Base-by-base conservation (phyloP, 2,113 vertebrate species). In the Amazona vittata region DNA sequence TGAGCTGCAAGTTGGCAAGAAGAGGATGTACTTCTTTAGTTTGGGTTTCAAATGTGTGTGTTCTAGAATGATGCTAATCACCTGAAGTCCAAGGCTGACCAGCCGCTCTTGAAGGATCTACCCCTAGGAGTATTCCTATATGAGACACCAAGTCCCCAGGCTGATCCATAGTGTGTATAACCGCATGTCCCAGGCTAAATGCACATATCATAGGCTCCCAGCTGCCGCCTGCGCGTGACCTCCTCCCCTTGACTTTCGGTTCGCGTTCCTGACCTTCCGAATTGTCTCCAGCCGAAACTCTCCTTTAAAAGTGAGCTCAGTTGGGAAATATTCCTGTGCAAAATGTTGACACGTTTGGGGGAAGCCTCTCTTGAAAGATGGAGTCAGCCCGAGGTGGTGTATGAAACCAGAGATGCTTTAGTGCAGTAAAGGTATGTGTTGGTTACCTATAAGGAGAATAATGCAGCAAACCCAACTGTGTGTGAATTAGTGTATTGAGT, bases 151-250 rank as follows among this genome's bases (percentile, higher is more conserved):
- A 57, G 53, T 22, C 35, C 28, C 47, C 46, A 8, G 39, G 12
- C 37, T 13, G 43, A 41, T 52, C 52, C 29, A 16, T 8, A 13
- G 20, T 60, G 73, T 11, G 19, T 37, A 3, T 5, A 31, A 41
- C 21, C 37, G 2, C 6, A 1, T 15, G 46, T 33, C 46, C 33
- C 11, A 7, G 29, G 52, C 35, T 57, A 47, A 80, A 24, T 10
- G 22, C 5, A 3, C 5, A 6, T 29, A 0, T 3, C 2, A 28
- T 5, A 26, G 62, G 37, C 31, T 83, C 1, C 63, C 0, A 1
- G 39, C 18, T 53, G 15, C 68, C 59, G 50, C n/a, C 63, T 4
- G 0, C 57, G 60, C 31, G 5, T 37, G 15, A 35, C 57, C 59
- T 44, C 63, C 83, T 91, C 69, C 85, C 43, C 60, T 90, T 35